Evolutionary conservation across 2,888 invertebrate genomes (phyloP).

Genomic region (Dryobotodes eremita): DNA sequence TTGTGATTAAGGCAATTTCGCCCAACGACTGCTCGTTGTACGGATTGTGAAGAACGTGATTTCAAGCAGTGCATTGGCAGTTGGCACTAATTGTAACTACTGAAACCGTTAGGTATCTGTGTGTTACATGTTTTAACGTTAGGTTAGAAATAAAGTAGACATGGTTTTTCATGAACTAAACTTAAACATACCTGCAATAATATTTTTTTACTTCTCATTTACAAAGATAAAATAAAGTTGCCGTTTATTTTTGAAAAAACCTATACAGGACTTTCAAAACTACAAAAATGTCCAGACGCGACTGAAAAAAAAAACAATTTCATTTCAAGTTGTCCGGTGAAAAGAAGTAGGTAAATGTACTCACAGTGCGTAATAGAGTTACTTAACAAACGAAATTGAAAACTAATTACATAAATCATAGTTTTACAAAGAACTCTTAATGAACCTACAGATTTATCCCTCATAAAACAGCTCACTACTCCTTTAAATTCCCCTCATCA

Average conservation of each 20-base stretch:
- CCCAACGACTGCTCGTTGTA: constrained; percentile 49
- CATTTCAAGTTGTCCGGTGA: not conserved
- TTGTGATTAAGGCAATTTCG: constrained; percentile 55
- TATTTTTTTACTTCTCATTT: not conserved
- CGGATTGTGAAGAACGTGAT: constrained; percentile 55
- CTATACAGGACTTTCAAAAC: not conserved
- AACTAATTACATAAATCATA: constrained; percentile 34
- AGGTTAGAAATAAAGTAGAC: not conserved
- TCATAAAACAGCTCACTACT: constrained; percentile 48
- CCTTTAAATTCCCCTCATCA: constrained; percentile 63
- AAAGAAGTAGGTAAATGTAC: not conserved
- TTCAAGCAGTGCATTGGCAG: constrained; percentile 47
- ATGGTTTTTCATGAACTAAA: not conserved
- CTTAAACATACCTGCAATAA: not conserved
- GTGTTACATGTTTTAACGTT: constrained; percentile 2
- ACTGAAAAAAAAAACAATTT: too few species aligned
- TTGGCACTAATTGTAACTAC: constrained; percentile 50
- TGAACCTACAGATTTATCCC: constrained; percentile 34
- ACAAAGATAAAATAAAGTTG: not conserved
- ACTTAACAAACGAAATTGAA: constrained; percentile 26
- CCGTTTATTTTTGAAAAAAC: not conserved
- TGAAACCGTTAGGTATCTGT: constrained; percentile 21
- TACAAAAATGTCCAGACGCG: too few species aligned
- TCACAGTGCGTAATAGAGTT: not conserved
- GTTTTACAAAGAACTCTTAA: constrained; percentile 43